A percentile compares a stretch with the other conserved stretches of the same genome.
These are phyloP conservation scores for Drosophila mayaguana DNA, from an alignment of 2,888 invertebrate species.

Conservation along the genomic window DNA sequence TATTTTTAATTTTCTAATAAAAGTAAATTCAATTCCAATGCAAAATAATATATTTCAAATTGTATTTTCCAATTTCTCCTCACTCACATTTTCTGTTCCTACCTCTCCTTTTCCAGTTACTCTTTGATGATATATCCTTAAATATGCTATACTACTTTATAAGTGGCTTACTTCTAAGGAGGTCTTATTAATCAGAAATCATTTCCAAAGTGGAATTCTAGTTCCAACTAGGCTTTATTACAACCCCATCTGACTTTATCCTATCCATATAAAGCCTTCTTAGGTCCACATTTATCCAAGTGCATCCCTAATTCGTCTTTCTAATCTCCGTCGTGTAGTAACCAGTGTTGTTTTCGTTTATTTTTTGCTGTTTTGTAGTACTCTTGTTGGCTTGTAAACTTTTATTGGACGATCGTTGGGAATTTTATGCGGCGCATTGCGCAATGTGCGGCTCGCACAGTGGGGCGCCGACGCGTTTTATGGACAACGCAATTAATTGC, in stretches of 20 bases:
- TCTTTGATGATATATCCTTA: background rate
- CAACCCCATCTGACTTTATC: too few species aligned
- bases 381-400: conserved; percentile 72
- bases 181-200: background rate
- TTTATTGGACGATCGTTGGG: conserved; percentile 69
- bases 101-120: background rate
- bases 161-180: background rate
- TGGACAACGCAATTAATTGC: conserved; percentile 78
- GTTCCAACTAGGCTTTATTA: background rate
- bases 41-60: too few species aligned
- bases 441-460: conserved; percentile 77
- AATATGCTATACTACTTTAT: background rate
- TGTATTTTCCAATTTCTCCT: too few species aligned
- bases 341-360: conserved; percentile 21
- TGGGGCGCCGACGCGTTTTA: conserved; percentile 78
- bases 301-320: conserved; percentile 35
- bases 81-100: too few species aligned
- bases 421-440: conserved; percentile 71
- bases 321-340: conserved; percentile 7
- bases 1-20: too few species aligned
- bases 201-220: background rate
- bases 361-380: conserved; percentile 20
- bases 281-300: background rate
- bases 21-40: too few species aligned
- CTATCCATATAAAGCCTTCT: background rate